Base-by-base conservation (phyloP, 2,797 vertebrate genomes). In the Typhlichthys subterraneus region DNA sequence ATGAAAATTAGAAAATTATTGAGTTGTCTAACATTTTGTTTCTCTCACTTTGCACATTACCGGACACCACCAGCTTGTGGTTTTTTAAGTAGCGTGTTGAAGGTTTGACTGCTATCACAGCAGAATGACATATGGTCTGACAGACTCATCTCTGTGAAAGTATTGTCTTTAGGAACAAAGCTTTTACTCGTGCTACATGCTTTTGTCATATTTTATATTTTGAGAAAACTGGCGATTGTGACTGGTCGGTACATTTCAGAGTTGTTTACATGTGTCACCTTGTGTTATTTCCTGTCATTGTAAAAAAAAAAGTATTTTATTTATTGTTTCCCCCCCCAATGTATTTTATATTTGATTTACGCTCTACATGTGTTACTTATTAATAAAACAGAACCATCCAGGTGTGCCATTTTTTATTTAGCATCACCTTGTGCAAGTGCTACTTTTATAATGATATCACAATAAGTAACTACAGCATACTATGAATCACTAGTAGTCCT, bases 321-420 rank as follows among this genome's bases (percentile, higher is more conserved):
- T 94, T 92, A 92, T 95, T 93, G 91, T 94, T 89, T 4, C 1
- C 3, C 3, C 19, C 19, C 23, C 23, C 3, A 29, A 94, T 94
- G 94, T 92, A 92, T 92, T 94, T 90, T 95, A 86, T 90, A 91
- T 90, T 94, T 95, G 93, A 91, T 94, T 93, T 93, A 90, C 90
- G 94, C 91, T 87, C 82, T 83, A 73, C 93, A 95, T 94, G 89
- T 94, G 93, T 93, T 93, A 91, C 90, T 94, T 95, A 94, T 91
- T 94, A 96, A 95, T 96, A 97, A 97, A 98, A 93, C 91, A 85
- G 82, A 89, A 83, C 82, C 83, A 86, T 89, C 86, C 65, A 86
- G 31, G 73, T 60, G 62, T 69, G 63, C 75, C 60, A 77, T 48
- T 64, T 4, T 60, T 79, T 59, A 65, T 33, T 38, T 13, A 47